phyloP scores from a whole-genome alignment of 1,140 invertebrate species.

The Steinernema feltiae region DNA sequence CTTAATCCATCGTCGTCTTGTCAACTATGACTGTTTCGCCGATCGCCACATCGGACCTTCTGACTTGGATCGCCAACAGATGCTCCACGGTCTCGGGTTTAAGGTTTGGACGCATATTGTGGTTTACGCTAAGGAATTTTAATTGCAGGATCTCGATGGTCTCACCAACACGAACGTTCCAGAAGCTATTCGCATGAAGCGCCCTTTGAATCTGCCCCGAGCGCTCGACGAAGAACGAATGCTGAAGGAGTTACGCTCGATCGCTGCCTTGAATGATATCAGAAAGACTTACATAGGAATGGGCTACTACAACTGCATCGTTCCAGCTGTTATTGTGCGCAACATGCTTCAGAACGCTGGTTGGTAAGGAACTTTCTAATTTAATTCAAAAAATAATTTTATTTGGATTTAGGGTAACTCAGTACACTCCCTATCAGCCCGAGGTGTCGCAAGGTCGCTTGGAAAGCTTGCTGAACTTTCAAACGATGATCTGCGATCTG shows the following conservation, averaged over 20 bases:
- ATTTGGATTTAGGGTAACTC: constrained; percentile 64
- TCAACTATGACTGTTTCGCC: constrained; percentile 53
- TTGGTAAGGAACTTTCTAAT: constrained; percentile 67
- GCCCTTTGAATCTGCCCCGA: constrained; percentile 38
- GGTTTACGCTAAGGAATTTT: too few relatives aligned
- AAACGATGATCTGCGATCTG: constrained; percentile 90
- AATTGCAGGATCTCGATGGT: constrained; percentile 45
- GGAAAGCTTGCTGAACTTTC: constrained; percentile 90
- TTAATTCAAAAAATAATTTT: constrained; percentile 16
- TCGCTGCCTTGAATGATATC: constrained; percentile 45
- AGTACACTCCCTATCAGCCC: constrained; percentile 69
- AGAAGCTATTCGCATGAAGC: constrained; percentile 44
- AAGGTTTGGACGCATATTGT: constrained; percentile 36
- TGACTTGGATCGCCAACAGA: constrained; percentile 53
- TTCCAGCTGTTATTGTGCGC: constrained; percentile 85
- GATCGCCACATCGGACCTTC: constrained; percentile 53
- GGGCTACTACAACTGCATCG: constrained; percentile 90
- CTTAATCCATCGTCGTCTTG: background rate
- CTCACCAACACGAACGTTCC: constrained; percentile 54
- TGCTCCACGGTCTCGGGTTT: constrained; percentile 53
- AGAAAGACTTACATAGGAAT: constrained; percentile 88
- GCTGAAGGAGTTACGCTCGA: constrained; percentile 46
- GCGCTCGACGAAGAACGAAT: constrained; percentile 53
- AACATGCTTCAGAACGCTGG: constrained; percentile 99
- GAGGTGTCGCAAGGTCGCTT: constrained; percentile 93